Evolutionary conservation across 2,113 vertebrate genomes (phyloP), one percentile per base, ranked within the genome.

Genomic region (rat (Rattus norvegicus)): DNA sequence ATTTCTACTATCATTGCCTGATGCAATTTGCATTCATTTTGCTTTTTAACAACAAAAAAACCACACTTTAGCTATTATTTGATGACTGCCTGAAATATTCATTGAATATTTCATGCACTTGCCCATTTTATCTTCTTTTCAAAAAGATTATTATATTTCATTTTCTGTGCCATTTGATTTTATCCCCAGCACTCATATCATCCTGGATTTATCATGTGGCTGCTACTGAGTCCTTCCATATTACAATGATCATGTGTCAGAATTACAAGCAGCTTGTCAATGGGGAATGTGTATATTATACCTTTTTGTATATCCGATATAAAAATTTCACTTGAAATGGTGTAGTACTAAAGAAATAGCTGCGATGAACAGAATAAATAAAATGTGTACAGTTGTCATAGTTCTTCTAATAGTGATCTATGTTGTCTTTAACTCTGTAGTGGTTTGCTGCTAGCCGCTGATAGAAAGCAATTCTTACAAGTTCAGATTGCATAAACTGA

Each of bases 401-500:
- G 52, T 49, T 73, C 73, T 61, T 73, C 14, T 47, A 80, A 87
- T 90, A 94, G 87, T 79, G 30, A 90, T 87, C 93, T 87, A 96
- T 61, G 75, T 69, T 83, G 43, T 86, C 59, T 88, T 87, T 95
- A 90, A 96, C 36, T 96, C 72, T 84, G 67, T 59, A 91, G 90
- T 65, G 36, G 47, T 93, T 56, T 67, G 54, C 75, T 70, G 43
- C 61, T 59, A 96, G 90, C 92, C 95, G 93, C 67, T 91, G 93
- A 63, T 90, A 93, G 86, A 92, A 2, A 83, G 89, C 67, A 96
- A 94, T 92, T 95, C 92, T 95, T 52, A 93, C 83, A 77, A 94
- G 87, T 69, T 96, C 87, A 96, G 94, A 96, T 75, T 92, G 56
- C 87, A 84, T 92, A 93, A 97, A 95, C 39, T 4, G 54, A 94